These are phyloP conservation scores for Doris montereyensis DNA, from an alignment of 2,888 invertebrate genomes.

Conservation along the genomic window DNA sequence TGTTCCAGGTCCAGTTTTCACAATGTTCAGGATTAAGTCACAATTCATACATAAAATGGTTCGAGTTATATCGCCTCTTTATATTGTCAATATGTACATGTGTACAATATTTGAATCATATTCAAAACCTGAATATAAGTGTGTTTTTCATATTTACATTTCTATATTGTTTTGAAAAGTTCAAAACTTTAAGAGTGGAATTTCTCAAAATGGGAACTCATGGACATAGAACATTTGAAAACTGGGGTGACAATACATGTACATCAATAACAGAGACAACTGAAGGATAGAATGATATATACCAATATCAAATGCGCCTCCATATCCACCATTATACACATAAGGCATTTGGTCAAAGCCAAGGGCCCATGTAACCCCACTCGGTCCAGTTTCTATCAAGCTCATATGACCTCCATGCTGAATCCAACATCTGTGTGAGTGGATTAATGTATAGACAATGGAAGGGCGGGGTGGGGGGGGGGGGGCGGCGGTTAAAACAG, in stretches of 20 bases:
- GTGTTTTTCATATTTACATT: too few species aligned
- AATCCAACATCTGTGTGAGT: constrained; percentile 87
- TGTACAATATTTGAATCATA: too few species aligned
- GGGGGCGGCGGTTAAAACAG: background rate
- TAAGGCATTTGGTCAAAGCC: constrained; percentile 91
- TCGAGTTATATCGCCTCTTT: too few species aligned
- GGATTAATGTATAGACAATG: background rate
- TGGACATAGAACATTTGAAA: too few species aligned
- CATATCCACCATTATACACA: constrained; percentile 92
- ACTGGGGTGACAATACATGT: too few species aligned
- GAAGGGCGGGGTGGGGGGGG: background rate
- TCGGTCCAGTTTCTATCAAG: constrained; percentile 82
- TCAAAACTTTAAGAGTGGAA: background rate
- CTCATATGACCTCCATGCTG: constrained; percentile 90
- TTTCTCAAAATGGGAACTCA: too few species aligned
- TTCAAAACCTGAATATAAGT: too few species aligned
- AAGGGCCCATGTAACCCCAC: constrained; percentile 90
- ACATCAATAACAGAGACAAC: background rate
- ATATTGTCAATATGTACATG: too few species aligned
- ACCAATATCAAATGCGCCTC: constrained; percentile 86
- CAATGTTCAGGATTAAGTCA: too few species aligned
- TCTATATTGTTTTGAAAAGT: too few species aligned
- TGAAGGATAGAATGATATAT: constrained; percentile 35
- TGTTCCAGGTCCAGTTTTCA: too few species aligned
- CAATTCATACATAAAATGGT: too few species aligned